phyloP scores from a whole-genome alignment of 1,140 invertebrate species.

The Lutraria rhynchaena region DNA sequence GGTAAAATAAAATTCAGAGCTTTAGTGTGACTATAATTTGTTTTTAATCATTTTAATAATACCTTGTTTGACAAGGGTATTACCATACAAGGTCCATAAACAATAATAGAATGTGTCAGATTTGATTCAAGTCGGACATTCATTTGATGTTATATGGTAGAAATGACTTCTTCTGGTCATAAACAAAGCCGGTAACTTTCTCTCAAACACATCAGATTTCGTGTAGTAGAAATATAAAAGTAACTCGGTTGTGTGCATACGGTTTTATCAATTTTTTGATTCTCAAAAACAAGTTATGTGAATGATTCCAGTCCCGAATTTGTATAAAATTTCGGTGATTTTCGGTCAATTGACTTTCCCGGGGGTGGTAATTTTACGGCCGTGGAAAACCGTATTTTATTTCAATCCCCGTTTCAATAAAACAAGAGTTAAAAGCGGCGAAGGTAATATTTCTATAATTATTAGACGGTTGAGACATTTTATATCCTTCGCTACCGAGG shows the following conservation, averaged over 20 bases:
- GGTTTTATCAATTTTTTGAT: constrained; percentile 31
- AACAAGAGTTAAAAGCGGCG: constrained; percentile 49
- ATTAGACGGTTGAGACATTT: constrained; percentile 57
- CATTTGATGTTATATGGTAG: constrained; percentile 4
- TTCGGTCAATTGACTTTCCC: constrained; percentile 57
- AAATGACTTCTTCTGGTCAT: neutral
- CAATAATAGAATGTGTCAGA: constrained; percentile 40
- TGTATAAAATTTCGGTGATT: constrained; percentile 55
- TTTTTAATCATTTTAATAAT: constrained; percentile 44
- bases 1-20: constrained; percentile 39
- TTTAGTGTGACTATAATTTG: constrained; percentile 52
- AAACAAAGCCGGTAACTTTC: constrained; percentile 9
- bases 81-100: constrained; percentile 49
- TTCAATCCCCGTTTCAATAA: constrained; percentile 59
- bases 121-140: constrained; percentile 28
- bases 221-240: constrained; percentile 34
- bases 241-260: neutral
- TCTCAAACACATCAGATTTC: neutral
- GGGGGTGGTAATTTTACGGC: constrained; percentile 47
- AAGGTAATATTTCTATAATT: constrained; percentile 63
- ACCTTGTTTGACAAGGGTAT: constrained; percentile 43
- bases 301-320: constrained; percentile 14
- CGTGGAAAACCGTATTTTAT: constrained; percentile 59
- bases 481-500: constrained; percentile 52
- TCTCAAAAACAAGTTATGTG: constrained; percentile 41